Base-by-base conservation (phyloP, 2,888 invertebrate genomes). In the Amblyjoppa fuscipennis region DNA sequence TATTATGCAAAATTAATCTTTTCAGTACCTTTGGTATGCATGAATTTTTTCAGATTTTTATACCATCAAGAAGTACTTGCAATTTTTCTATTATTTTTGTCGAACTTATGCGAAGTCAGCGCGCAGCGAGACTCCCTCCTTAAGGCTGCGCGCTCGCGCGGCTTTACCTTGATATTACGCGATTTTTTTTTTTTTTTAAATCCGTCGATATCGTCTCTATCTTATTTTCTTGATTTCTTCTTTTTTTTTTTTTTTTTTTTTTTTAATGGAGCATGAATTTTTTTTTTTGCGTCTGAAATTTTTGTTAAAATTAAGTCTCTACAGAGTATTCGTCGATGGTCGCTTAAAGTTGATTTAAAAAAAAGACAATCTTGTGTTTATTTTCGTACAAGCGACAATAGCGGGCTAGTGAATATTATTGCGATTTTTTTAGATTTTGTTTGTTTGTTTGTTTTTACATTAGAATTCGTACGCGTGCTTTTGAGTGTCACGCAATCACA, bases 291-390 rank as follows among this genome's bases (percentile, higher is more conserved):
- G 34, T 49, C n/a, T 66, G 49, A 31, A 51, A 68, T 66, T 70
- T 76, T 78, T 28, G 66, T 53, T 81, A 76, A 79, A 84, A 83
- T 81, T 75, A 68, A 38, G 61, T 38, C 61, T 76, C 71, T 53
- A 74, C 70, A 20, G 51, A 69, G 59, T 74, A 56, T 79, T 41
- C 34, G 34, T 59, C 69, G 77, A 83, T 86, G 80, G 78, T 84
- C 78, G 59, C 69, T 64, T 45, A 45, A 45, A 38, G 2, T 38
- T 38, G 7, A 38, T 38, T 7, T 34, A 41, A 45, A 13, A 45
- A 13, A 45, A 45, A 45, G 13, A 45, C 38, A 38, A 38, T 69
- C 68, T 74, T 76, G 66, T 59, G 7, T 28, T 28, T 28, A 20
- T 61, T 61, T 81, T 73, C 61, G 73, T 82, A 56, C 38, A 69